Evolutionary conservation across 2,797 vertebrate genomes (phyloP), one percentile per base, ranked within the genome.

Genomic region (Linurgus olivaceus): DNA sequence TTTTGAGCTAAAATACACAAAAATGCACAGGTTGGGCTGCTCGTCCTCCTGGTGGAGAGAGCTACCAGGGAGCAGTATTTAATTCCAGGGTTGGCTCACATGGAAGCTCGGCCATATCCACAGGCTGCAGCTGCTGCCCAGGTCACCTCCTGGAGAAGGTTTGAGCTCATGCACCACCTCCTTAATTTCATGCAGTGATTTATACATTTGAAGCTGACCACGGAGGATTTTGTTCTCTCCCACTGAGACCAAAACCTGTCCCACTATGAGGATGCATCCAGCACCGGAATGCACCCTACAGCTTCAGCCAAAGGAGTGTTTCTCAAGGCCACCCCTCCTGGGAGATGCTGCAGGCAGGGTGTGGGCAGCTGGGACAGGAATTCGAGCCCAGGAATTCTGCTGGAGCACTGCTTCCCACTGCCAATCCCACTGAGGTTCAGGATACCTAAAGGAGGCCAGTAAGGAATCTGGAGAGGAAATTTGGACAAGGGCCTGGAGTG

Each of bases 211-310:
- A 90, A 59, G 51, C 3, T 28, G 28, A 24, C 35, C 40, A 5
- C 1, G 0, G 0, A 17, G 54, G 66, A 33, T 2, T 1, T n/a
- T 28, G 11, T 17, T n/a, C 33, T 78, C 38, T 40, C 38, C 23
- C 7, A 9, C 31, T 26, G 44, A 68, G 19, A 54, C 10, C 16
- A 59, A 78, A 86, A 65, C 1, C 0, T 40, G 33, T 20, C 65
- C 16, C 8, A 31, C 19, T 12, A 13, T 0, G 16, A 87, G 79
- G 21, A 52, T 59, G 9, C 61, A 59, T 17, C 29, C 80, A 63
- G 31, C 12, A 11, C 33, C 24, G 17, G 29, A 80, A 19, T 1
- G 2, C 26, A 58, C 13, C 19, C 65, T 15, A 15, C 1, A 57
- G 10, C 12, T 52, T 79, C 65, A 45, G 15, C 40, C 50, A 25